Conservation (phyloP, 2,888 invertebrate species). For the Tinea trinotella region DNA sequence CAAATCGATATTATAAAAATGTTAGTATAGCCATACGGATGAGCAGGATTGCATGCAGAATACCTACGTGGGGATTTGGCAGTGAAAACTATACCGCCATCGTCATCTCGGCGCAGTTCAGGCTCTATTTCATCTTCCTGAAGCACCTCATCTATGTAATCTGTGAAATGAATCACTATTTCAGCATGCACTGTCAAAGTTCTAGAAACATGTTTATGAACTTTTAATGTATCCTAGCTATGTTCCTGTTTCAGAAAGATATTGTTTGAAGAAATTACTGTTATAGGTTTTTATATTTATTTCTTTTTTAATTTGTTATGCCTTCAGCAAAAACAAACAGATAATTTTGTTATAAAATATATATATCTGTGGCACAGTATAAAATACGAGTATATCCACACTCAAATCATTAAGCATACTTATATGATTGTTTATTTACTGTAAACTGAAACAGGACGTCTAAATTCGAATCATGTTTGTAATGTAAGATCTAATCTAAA, state of each 20-base stretch:
- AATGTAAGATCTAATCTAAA: background rate
- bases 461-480: background rate
- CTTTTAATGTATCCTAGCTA: no score
- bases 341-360: no score
- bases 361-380: no score
- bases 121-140: constrained; percentile 73
- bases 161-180: constrained; percentile 53
- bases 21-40: background rate
- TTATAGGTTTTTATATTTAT: no score
- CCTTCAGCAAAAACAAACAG: no score
- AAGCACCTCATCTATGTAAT: constrained; percentile 88
- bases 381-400: no score
- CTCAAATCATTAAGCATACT: background rate
- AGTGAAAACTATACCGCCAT: constrained; percentile 91
- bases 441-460: no score
- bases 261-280: no score
- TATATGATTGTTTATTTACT: background rate
- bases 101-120: constrained; percentile 74
- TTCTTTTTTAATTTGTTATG: no score
- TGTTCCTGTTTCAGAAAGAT: no score
- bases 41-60: constrained; percentile 47
- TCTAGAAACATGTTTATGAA: no score
- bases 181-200: constrained; percentile 10
- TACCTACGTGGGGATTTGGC: constrained; percentile 91
- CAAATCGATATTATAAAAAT: background rate